Percentiles rank a stretch among this genome's conserved stretches.
These are phyloP conservation scores for Ctenopoma multispine DNA, from an alignment of 2,797 vertebrate species.

Conservation along the genomic window DNA sequence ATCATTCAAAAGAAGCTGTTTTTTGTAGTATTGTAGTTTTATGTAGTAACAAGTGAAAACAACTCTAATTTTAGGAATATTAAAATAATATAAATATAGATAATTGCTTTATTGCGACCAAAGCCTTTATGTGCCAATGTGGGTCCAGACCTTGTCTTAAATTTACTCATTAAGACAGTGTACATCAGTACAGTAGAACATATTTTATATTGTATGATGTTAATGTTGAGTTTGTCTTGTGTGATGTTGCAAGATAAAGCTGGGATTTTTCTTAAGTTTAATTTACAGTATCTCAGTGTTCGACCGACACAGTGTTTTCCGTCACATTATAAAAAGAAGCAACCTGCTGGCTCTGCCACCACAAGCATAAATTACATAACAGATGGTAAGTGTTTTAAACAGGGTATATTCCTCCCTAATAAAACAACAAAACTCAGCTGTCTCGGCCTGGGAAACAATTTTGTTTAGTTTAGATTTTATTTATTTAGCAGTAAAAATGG, in stretches of 20 bases:
- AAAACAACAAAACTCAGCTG: slow-evolving; percentile 28
- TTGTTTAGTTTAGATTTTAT: slow-evolving; percentile 17
- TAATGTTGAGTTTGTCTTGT: not conserved
- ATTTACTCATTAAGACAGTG: no score
- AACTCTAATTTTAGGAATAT: no score
- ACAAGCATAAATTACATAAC: slow-evolving; percentile 40
- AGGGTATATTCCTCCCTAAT: slow-evolving; percentile 3
- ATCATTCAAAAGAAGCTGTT: not conserved
- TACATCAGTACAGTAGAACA: no score
- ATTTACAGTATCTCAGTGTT: not conserved
- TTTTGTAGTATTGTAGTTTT: no score
- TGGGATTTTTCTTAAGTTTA: not conserved
- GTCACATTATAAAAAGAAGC: slow-evolving; percentile 5
- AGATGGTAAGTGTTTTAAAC: slow-evolving; percentile 44
- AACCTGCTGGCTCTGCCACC: slow-evolving; percentile 38
- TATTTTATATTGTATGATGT: no score
- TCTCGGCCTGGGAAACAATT: slow-evolving; percentile 1
- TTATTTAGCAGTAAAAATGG: slow-evolving; percentile 5
- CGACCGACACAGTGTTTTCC: slow-evolving; percentile 1
- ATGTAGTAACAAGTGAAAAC: no score
- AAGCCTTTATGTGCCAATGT: not conserved
- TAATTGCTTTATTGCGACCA: no score
- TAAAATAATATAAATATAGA: not conserved
- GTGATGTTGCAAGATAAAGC: not conserved
- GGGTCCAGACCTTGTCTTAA: no score